Conservation (phyloP, 2,797 vertebrate species). For the Acrocephalus scirpaceus region DNA sequence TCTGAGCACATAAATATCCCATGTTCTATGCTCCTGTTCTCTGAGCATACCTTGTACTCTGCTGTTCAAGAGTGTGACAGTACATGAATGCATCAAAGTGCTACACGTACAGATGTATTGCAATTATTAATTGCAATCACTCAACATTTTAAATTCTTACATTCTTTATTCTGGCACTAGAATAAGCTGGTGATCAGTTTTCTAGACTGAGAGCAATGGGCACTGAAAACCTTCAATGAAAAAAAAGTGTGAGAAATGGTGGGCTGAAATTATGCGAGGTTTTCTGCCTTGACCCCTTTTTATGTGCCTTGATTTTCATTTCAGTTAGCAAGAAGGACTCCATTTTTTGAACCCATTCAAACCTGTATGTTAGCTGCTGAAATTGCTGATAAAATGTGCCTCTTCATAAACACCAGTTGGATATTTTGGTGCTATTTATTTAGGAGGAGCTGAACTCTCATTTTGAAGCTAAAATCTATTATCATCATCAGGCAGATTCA, state of each 20-base stretch:
- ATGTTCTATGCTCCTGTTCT: not conserved
- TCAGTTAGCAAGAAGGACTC: not conserved
- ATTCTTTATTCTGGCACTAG: not conserved
- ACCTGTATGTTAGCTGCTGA: not conserved
- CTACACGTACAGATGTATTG: not conserved
- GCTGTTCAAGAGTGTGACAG: not conserved
- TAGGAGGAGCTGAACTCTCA: not conserved
- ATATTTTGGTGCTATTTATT: not conserved
- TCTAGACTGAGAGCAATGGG: not conserved
- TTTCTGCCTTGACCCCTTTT: not conserved
- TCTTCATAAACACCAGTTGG: not conserved
- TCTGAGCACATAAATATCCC: not conserved
- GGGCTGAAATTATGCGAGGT: not conserved
- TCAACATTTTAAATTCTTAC: not conserved
- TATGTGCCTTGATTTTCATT: not conserved
- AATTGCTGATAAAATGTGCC: not conserved
- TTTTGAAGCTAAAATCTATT: slow-evolving; percentile 7
- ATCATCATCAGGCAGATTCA: not conserved
- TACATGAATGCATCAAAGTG: not conserved
- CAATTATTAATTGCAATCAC: not conserved
- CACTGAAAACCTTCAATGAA: not conserved
- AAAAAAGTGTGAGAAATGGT: not conserved
- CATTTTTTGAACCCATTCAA: not conserved
- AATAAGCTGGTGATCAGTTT: not conserved
- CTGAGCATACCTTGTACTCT: not conserved